These are phyloP conservation scores for Drosophila murphyi DNA, from an alignment of 1,140 invertebrate genomes.

Conservation along the genomic window DNA sequence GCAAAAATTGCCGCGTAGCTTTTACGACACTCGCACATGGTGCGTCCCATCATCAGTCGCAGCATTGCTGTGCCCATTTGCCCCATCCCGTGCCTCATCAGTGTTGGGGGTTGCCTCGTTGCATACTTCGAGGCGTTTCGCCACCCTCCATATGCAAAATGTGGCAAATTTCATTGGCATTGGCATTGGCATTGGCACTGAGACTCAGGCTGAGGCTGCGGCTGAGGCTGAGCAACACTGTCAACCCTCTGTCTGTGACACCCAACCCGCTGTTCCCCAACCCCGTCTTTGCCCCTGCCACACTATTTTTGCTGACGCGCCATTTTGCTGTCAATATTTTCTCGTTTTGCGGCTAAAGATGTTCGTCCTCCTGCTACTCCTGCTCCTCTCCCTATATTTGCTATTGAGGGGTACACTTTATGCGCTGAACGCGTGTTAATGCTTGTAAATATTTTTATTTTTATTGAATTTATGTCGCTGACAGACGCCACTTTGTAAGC, in stretches of 20 bases:
- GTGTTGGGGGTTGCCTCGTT: slow-evolving; percentile 44
- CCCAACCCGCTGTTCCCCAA: slow-evolving; percentile 42
- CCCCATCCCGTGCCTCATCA: slow-evolving; percentile 3
- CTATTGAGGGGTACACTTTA: slow-evolving; percentile 46
- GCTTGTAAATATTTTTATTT: slow-evolving; percentile 73
- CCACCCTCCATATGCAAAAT: slow-evolving; percentile 68
- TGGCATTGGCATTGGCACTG: slow-evolving; percentile 49
- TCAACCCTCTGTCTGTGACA: slow-evolving; percentile 48
- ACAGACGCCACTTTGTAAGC: slow-evolving; percentile 40
- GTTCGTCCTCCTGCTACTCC: slow-evolving; percentile 1
- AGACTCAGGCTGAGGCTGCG: slow-evolving; percentile 16
- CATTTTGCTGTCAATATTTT: slow-evolving; percentile 76
- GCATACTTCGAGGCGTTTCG: slow-evolving; percentile 48
- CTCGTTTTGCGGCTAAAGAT: slow-evolving; percentile 31
- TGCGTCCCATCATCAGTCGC: slow-evolving; percentile 34
- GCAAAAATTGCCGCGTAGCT: slow-evolving; percentile 43
- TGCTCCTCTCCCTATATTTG: not conserved
- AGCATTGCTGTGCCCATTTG: slow-evolving; percentile 20
- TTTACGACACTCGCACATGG: slow-evolving; percentile 73
- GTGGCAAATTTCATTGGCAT: slow-evolving; percentile 74
- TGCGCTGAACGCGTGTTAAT: slow-evolving; percentile 72
- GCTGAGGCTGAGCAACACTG: slow-evolving; percentile 20
- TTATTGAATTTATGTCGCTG: slow-evolving; percentile 70
- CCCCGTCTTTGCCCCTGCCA: not conserved
- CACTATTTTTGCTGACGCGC: slow-evolving; percentile 64